Percentiles rank a stretch among this genome's conserved stretches.
Conservation (phyloP, 2,113 vertebrate species). For the Mormyrus iriodes region DNA sequence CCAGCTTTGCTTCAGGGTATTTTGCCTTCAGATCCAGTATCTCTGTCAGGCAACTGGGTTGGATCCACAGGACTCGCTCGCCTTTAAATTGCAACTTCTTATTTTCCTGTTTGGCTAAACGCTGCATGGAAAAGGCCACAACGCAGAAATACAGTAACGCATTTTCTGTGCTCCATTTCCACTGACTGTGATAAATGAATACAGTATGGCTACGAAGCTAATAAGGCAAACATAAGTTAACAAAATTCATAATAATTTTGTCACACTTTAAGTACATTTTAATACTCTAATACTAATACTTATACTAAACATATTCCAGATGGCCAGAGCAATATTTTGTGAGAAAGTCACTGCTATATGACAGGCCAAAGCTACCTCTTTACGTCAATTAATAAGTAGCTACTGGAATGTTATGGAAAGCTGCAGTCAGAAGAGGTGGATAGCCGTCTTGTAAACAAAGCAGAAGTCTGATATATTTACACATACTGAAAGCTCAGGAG, state of each 20-base stretch:
- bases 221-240: not conserved
- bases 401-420: not conserved
- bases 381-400: not conserved
- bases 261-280: not conserved
- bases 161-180: not conserved
- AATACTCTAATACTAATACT: not conserved
- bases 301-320: not conserved
- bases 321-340: not conserved
- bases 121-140: constrained; percentile 52
- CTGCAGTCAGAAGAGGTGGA: not conserved
- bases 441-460: not conserved
- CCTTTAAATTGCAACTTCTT: constrained; percentile 72
- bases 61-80: constrained; percentile 76
- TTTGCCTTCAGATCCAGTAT: constrained; percentile 73
- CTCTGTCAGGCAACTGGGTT: constrained; percentile 68
- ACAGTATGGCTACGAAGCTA: not conserved
- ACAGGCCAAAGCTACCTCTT: not conserved
- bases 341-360: not conserved
- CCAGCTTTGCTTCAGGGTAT: constrained; percentile 73
- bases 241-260: not conserved
- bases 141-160: not conserved
- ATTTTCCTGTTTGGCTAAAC: constrained; percentile 49
- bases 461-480: not conserved
- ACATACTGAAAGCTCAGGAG: constrained; percentile 81
- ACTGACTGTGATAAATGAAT: not conserved